These are phyloP conservation scores for Drosophila fungiperda DNA, from an alignment of 2,888 invertebrate genomes.

Conservation along the genomic window DNA sequence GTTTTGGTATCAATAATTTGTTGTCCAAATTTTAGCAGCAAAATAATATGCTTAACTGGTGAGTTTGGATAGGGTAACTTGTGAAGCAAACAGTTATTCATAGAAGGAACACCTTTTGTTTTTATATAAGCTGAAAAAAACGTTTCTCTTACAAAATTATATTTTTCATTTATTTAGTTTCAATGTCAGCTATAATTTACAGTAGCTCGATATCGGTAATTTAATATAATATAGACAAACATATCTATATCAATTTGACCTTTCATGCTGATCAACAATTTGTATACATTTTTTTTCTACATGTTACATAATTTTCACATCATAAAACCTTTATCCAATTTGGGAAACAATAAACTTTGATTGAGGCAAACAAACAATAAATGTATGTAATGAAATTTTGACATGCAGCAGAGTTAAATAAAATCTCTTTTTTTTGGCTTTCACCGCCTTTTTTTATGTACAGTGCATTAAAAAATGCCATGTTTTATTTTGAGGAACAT, in stretches of 20 bases:
- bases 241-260: not conserved
- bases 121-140: no score
- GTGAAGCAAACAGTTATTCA: no score
- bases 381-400: not conserved
- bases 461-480: not conserved
- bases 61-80: not conserved
- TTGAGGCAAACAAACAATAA: not conserved
- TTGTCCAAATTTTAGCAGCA: no score
- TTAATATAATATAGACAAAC: not conserved
- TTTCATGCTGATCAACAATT: no score
- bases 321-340: not conserved
- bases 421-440: not conserved
- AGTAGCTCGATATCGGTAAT: not conserved
- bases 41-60: no score
- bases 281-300: not conserved
- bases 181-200: not conserved
- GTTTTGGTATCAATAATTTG: not conserved
- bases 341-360: not conserved
- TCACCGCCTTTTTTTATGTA: not conserved
- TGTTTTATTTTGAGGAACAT: not conserved
- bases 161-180: no score
- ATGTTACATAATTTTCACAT: not conserved
- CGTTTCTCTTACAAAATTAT: no score
- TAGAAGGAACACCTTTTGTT: no score
- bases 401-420: not conserved